These are phyloP conservation scores for Misgurnus mizolepis DNA, from an alignment of 2,113 vertebrate genomes.

Conservation along the genomic window DNA sequence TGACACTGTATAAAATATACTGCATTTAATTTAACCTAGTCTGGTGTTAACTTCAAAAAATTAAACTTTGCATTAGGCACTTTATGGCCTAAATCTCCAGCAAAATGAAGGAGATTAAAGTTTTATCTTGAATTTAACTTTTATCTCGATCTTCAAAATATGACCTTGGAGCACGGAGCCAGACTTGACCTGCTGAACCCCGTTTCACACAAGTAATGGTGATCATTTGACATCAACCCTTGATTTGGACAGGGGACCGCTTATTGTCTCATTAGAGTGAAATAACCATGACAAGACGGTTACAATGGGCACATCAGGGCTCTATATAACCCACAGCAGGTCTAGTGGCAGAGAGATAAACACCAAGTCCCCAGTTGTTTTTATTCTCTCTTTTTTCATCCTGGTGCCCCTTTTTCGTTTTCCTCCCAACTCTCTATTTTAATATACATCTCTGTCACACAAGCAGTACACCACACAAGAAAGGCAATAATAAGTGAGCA, in stretches of 20 bases:
- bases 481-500: constrained; percentile 14
- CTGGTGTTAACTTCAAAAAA: constrained; percentile 15
- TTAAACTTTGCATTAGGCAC: neutral
- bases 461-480: constrained; percentile 12
- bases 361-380: neutral
- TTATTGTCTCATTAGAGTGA: constrained; percentile 37
- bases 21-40: no score
- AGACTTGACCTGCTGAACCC: constrained; percentile 21
- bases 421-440: constrained; percentile 1
- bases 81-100: neutral
- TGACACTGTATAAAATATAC: no score
- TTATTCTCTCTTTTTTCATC: neutral
- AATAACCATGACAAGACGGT: constrained; percentile 10
- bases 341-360: no score
- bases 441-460: constrained; percentile 14
- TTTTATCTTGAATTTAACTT: neutral
- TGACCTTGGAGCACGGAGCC: neutral
- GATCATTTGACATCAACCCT: constrained; percentile 33
- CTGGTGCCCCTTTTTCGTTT: neutral
- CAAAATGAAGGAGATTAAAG: neutral
- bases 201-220: constrained; percentile 15
- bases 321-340: neutral
- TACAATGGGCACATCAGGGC: neutral
- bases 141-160: neutral
- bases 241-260: constrained; percentile 20